Percentiles rank a stretch among this genome's conserved stretches.
Conservation (phyloP, 1,140 invertebrate species). For the Zaprionus tsacasi region DNA sequence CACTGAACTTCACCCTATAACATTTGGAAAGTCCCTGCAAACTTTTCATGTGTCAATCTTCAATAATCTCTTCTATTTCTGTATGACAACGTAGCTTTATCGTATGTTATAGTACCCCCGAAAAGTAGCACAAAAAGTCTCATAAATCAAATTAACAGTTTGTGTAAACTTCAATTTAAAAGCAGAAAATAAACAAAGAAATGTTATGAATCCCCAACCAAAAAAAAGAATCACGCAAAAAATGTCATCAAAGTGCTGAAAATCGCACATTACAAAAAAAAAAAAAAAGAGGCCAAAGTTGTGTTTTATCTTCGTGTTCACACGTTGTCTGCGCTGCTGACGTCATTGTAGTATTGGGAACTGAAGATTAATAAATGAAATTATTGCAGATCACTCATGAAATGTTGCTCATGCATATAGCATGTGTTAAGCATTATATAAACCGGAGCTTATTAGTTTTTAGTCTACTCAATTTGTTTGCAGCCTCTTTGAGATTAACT, state of each 20-base stretch:
- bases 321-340: constrained; percentile 36
- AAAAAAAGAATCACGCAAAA: constrained; percentile 21
- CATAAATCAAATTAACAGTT: constrained; percentile 29
- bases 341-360: constrained; percentile 34
- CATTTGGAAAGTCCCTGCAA: neutral
- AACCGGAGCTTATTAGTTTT: neutral
- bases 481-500: neutral
- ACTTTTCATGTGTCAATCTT: neutral
- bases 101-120: neutral
- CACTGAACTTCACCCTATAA: neutral
- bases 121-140: constrained; percentile 24
- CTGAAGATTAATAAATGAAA: no score
- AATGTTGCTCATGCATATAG: neutral
- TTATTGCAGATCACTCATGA: no score
- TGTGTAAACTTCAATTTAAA: constrained; percentile 19
- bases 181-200: neutral
- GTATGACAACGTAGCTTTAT: constrained; percentile 1
- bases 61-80: constrained; percentile 11
- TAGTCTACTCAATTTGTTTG: neutral
- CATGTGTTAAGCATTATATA: constrained; percentile 3
- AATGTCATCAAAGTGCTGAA: constrained; percentile 23
- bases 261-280: neutral
- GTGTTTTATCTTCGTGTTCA: constrained; percentile 53
- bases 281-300: constrained; percentile 22
- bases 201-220: neutral